Percentiles rank a stretch among this genome's conserved stretches.
Conservation (phyloP, 2,888 invertebrate species). For the Fragum whitleyi region DNA sequence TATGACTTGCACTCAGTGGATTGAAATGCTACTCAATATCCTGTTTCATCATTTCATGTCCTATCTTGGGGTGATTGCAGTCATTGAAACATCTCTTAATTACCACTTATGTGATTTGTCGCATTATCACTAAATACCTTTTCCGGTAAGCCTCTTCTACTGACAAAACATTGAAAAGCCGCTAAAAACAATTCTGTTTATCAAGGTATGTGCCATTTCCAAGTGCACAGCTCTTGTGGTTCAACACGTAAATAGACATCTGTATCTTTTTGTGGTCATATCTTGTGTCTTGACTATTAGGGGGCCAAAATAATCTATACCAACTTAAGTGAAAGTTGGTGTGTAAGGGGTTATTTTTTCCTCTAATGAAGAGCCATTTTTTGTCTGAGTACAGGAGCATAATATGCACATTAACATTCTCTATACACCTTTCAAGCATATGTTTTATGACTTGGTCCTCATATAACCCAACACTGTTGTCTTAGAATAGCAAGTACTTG, state of each 20-base stretch:
- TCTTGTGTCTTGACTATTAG: not conserved
- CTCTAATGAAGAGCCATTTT: not conserved
- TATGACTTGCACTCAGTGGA: too few relatives aligned
- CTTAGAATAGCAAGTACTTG: not conserved
- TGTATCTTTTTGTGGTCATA: slow-evolving; percentile 24
- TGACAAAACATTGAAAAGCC: too few relatives aligned
- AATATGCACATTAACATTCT: not conserved
- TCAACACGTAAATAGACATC: too few relatives aligned
- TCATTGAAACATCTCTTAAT: too few relatives aligned
- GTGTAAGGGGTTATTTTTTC: not conserved
- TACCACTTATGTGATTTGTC: too few relatives aligned
- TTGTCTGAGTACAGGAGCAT: not conserved
- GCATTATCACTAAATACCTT: too few relatives aligned
- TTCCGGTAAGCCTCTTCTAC: too few relatives aligned
- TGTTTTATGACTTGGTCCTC: not conserved
- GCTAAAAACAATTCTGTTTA: too few relatives aligned
- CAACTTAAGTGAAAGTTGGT: not conserved
- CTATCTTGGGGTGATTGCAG: too few relatives aligned
- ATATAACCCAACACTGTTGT: not conserved
- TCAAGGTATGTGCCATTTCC: not conserved
- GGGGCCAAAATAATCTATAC: not conserved
- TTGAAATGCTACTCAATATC: too few relatives aligned
- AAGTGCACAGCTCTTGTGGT: not conserved
- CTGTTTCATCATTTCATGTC: too few relatives aligned
- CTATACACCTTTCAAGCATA: not conserved